Conservation (phyloP, 2,797 vertebrate species). For the Lutra lutra region DNA sequence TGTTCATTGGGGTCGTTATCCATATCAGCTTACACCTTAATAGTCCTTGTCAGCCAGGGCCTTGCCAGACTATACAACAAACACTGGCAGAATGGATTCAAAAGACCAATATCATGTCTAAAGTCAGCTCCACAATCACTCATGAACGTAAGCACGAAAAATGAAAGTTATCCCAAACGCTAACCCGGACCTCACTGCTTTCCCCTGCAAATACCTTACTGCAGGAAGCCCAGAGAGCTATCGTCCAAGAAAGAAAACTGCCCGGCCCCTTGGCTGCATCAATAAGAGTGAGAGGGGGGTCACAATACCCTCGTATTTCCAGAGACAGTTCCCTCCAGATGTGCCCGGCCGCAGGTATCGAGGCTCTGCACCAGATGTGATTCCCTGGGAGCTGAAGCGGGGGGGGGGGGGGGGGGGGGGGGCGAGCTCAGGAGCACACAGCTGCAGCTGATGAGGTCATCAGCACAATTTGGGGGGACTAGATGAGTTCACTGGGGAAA, state of each 20-base stretch:
- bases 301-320: background rate
- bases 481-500: constrained; percentile 84
- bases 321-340: constrained; percentile 68
- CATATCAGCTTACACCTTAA: background rate
- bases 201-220: background rate
- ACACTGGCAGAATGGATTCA: background rate
- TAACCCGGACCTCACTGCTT: background rate
- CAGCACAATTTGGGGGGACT: constrained; percentile 79
- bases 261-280: background rate
- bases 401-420: background rate
- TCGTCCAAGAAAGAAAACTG: background rate
- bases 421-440: constrained; percentile 74
- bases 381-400: constrained; percentile 23
- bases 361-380: constrained; percentile 81
- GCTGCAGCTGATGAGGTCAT: constrained; percentile 87
- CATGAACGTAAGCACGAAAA: background rate
- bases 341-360: constrained; percentile 75
- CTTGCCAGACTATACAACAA: background rate
- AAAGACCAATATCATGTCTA: background rate
- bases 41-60: background rate
- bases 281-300: background rate
- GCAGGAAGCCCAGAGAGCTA: background rate
- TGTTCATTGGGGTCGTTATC: background rate
- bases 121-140: background rate
- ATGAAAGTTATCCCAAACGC: background rate